Base-by-base conservation (phyloP, 2,888 invertebrate genomes). In the Alloscopus bannaensis region DNA sequence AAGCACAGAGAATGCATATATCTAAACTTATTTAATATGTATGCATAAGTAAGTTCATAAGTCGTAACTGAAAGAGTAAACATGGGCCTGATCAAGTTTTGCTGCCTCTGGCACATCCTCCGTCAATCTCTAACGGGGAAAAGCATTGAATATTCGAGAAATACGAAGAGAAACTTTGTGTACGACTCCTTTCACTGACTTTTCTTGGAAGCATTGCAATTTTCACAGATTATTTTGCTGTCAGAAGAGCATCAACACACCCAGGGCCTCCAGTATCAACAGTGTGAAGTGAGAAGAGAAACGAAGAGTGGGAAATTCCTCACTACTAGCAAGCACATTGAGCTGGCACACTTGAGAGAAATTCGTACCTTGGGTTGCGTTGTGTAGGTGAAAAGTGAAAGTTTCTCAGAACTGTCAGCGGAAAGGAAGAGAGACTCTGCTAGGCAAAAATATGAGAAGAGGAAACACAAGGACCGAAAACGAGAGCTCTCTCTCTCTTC, bases 321-420 rank as follows among this genome's bases (percentile, higher is more conserved):
- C 45, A 45, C 18, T 36, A 8, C 8, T 36, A 4, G 45, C 18
- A 45, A 11, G n/a, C 45, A 18, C n/a, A 4, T n/a, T 45, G 18
- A 45, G 18, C 8, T 4, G 13, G 13, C 13, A 8, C 36, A 36
- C 28, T 47, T n/a, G 50, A 52, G 26, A 4, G 3, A 52, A 52
- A 52, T 20, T 22, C 55, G 16, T 40, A 40, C 8, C 40, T n/a
- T n/a, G n/a, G n/a, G n/a, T n/a, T n/a, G n/a, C 18, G 3, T 45
- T 16, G 45, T 16, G 8, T 45, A 11, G n/a, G 45, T 45, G 8
- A 3, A 16, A 45, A 47, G 47, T 24, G 52, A 52, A 22, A 52
- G 52, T 52, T 52, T 52, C 52, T 22, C 3, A 22, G 52, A 52
- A 52, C 52, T 52, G 52, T 52, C 52, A 52, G 52, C 24, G 52